These are phyloP conservation scores for Penaeus monodon DNA, from an alignment of 2,888 invertebrate species.

Conservation along the genomic window DNA sequence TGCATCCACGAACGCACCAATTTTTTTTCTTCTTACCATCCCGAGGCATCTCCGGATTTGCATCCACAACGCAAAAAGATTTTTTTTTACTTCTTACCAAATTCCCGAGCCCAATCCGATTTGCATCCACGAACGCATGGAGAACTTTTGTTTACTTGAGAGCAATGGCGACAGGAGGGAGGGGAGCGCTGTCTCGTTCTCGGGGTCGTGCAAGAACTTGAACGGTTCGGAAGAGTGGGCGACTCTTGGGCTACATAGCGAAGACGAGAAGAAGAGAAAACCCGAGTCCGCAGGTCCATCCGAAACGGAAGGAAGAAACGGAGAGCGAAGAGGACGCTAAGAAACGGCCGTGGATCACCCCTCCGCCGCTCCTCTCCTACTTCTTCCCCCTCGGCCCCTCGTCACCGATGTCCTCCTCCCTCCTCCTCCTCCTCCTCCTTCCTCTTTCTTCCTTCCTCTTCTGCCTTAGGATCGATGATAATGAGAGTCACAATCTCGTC, in stretches of 20 bases:
- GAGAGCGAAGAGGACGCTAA: slow-evolving; percentile 55
- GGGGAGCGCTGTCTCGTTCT: slow-evolving; percentile 49
- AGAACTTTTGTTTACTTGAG: background rate
- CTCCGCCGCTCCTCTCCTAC: too few species aligned
- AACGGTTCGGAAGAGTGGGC: slow-evolving; percentile 50
- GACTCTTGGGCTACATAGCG: slow-evolving; percentile 64
- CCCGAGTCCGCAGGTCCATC: slow-evolving; percentile 40
- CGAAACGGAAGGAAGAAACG: slow-evolving; percentile 54
- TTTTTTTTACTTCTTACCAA: too few species aligned
- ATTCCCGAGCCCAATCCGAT: too few species aligned
- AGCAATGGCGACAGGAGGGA: slow-evolving; percentile 44
- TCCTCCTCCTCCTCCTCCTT: too few species aligned
- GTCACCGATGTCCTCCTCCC: too few species aligned
- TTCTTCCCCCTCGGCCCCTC: too few species aligned
- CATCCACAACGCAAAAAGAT: too few species aligned
- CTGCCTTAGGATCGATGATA: background rate
- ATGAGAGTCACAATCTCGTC: background rate
- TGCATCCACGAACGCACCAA: background rate
- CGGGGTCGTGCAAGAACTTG: slow-evolving; percentile 38
- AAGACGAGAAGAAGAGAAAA: slow-evolving; percentile 63
- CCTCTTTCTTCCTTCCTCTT: background rate
- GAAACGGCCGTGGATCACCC: slow-evolving; percentile 47
- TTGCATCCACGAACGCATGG: too few species aligned
- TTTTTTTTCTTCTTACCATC: too few species aligned
- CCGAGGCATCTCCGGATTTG: too few species aligned